Percentiles rank a stretch among this genome's conserved stretches.
Conservation (phyloP, 2,797 vertebrate species). For the Tragopan temminckii region DNA sequence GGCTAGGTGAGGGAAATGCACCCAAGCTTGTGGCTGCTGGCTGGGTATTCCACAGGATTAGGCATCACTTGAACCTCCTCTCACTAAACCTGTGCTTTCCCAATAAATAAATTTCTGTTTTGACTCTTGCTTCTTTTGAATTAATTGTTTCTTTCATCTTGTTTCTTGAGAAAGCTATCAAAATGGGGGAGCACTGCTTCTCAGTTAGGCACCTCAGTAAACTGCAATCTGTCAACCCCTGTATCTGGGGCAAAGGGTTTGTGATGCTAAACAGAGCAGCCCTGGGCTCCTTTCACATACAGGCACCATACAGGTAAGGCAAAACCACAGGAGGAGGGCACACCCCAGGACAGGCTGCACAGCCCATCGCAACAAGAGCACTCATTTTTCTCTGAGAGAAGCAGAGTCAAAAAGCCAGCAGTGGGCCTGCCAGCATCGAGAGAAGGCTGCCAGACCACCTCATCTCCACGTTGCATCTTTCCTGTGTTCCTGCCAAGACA, state of each 20-base stretch:
- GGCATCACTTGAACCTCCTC: background rate
- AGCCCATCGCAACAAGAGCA: background rate
- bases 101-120: background rate
- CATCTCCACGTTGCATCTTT: background rate
- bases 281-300: background rate
- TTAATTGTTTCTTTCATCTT: background rate
- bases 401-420: background rate
- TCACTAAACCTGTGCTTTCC: background rate
- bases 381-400: background rate
- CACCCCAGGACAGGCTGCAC: background rate
- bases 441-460: background rate
- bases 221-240: fast-evolving
- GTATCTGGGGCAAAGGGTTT: background rate
- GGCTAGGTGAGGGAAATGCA: background rate
- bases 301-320: background rate
- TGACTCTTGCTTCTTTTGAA: background rate
- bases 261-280: background rate
- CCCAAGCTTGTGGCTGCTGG: background rate
- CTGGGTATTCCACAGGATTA: background rate
- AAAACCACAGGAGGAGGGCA: background rate
- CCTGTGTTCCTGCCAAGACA: background rate
- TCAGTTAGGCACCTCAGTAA: background rate
- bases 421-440: background rate
- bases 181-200: background rate
- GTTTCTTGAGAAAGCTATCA: background rate